Conservation (phyloP, 2,888 invertebrate species). For the Eupeodes latifasciatus region DNA sequence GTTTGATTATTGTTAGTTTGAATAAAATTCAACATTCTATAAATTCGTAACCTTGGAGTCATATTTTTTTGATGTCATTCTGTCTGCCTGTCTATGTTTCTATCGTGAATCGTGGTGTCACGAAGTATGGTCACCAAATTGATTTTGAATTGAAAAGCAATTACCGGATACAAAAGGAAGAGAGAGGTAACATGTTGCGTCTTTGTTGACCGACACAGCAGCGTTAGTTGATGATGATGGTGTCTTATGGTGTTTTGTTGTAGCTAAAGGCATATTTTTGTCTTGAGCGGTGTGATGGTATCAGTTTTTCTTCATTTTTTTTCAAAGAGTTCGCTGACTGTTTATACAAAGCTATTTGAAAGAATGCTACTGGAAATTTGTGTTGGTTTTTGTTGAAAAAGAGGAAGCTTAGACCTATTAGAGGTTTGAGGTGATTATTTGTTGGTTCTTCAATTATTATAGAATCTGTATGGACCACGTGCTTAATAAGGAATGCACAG, state of each 20-base stretch:
- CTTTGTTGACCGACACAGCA: not conserved
- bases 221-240: not conserved
- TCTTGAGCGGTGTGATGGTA: conserved; percentile 35
- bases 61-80: conserved; percentile 36
- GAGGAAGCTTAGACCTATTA: conserved; percentile 60
- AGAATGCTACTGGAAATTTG: conserved; percentile 56
- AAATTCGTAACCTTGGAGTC: conserved; percentile 48
- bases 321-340: conserved; percentile 17
- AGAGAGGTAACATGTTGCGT: conserved; percentile 20
- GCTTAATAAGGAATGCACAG: no score
- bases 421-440: conserved; percentile 62
- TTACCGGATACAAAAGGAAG: conserved; percentile 59
- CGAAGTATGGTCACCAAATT: conserved; percentile 71
- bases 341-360: conserved; percentile 12
- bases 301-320: conserved; percentile 36
- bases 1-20: conserved; percentile 7
- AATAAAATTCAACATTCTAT: conserved; percentile 6
- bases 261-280: conserved; percentile 10
- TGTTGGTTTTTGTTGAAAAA: conserved; percentile 19
- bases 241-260: conserved; percentile 23
- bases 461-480: not conserved
- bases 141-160: conserved; percentile 71
- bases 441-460: not conserved
- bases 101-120: conserved; percentile 57
- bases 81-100: not conserved